Conservation (phyloP, 2,797 vertebrate genomes). For the Botia kubotai region DNA sequence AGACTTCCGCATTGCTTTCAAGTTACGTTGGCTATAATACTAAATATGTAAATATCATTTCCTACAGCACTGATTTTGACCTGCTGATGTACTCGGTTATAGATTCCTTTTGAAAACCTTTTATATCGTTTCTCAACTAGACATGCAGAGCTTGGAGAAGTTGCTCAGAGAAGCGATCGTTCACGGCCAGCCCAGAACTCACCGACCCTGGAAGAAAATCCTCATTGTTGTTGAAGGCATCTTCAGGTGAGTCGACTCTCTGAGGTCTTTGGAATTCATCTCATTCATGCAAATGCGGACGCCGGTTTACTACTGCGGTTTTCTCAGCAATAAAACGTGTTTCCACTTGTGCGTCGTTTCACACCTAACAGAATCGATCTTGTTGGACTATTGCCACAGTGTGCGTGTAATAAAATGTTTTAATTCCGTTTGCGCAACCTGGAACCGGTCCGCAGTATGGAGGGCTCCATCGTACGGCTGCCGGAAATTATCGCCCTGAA, state of each 20-base stretch:
- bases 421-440: neutral
- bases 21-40: no score
- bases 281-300: neutral
- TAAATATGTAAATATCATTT: no score
- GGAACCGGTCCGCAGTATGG: slow-evolving; percentile 82
- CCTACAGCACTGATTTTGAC: neutral
- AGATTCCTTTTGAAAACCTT: no score
- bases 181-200: slow-evolving; percentile 63
- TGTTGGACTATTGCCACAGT: neutral
- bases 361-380: neutral
- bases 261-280: neutral
- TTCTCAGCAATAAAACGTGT: neutral
- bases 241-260: slow-evolving; percentile 76
- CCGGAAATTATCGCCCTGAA: slow-evolving; percentile 91
- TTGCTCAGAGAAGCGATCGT: slow-evolving; percentile 80
- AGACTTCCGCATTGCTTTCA: no score
- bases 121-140: slow-evolving; percentile 10
- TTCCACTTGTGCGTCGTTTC: neutral
- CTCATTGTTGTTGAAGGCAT: slow-evolving; percentile 86
- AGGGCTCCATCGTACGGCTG: slow-evolving; percentile 90
- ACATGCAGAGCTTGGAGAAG: slow-evolving; percentile 75
- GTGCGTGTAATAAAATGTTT: neutral
- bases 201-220: slow-evolving; percentile 87
- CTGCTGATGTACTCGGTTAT: neutral
- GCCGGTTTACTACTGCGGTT: neutral